Base-by-base conservation (phyloP, 2,113 vertebrate species). In the Pomatostomus ruficeps region DNA sequence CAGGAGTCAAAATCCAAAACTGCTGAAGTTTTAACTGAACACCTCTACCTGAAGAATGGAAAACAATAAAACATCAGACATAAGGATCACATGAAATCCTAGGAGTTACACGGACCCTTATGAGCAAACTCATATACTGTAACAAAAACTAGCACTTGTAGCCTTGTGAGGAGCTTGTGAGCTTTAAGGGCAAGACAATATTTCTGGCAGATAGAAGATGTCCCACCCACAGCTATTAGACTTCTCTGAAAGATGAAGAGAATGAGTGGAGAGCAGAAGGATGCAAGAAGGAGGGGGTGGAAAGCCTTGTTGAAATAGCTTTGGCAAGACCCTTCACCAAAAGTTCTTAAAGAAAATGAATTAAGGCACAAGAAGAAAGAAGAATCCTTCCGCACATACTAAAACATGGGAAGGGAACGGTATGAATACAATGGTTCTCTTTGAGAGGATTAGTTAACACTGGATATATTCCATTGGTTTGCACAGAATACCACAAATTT, bases 101-200 rank as follows among this genome's bases (percentile, higher is more conserved):
- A 57, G 8, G 10, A 66, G 49, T 61, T 80, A 28, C 3, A 59
- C 0, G 80, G 49, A 36, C 4, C 9, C 48, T 57, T 43, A 26
- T 0, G 3, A 59, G 19, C 16, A 82, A 92, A 75, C 9, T 42
- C 29, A n/a, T 5, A 21, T 2, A 67, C 18, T 55, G 0, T 2
- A 89, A 63, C 3, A 51, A 20, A 65, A 8, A 73, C 6, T 19
- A 40, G 29, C 68, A 83, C 55, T 5, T 12, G 19, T n/a, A 59
- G n/a, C 29, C 29, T 55, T 0, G 0, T 10, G 35, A 59, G 23
- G 67, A 46, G 9, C 3, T 42, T 36, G 12, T 21, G 43, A 83
- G 38, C 15, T 63, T 54, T 12, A 2, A 1, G 5, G 40, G 20
- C 26, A 86, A 76, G 72, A 25, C 0, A 0, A 2, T 23, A 65